Percentiles rank a stretch among this genome's conserved stretches.
Conservation (phyloP, 2,113 vertebrate species). For the Leptobrachium leishanense region DNA sequence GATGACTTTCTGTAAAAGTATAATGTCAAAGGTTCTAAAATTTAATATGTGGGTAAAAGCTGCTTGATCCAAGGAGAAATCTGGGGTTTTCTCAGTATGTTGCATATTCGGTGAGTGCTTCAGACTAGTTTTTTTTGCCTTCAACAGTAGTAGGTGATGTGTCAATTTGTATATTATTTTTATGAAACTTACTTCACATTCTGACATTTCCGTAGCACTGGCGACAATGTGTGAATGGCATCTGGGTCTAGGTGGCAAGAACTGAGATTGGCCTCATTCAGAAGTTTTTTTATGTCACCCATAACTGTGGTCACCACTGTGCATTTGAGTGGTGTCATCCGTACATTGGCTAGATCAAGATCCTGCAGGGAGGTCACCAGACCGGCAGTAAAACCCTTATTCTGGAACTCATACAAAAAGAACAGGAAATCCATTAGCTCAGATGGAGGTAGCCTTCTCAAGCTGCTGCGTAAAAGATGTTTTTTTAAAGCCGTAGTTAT, state of each 20-base stretch:
- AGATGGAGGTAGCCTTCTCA: conserved; percentile 76
- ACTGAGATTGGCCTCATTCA: conserved; percentile 83
- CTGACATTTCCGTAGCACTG: conserved; percentile 77
- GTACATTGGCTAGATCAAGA: conserved; percentile 76
- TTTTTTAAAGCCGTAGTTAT: conserved; percentile 83
- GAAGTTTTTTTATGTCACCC: conserved; percentile 71
- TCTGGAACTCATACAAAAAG: conserved; percentile 95
- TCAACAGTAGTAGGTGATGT: too few relatives aligned
- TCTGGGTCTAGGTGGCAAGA: conserved; percentile 81
- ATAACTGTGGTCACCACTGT: conserved; percentile 81
- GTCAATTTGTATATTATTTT: neutral
- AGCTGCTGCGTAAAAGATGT: conserved; percentile 76
- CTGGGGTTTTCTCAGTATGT: too few relatives aligned
- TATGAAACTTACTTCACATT: conserved; percentile 80
- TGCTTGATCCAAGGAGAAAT: too few relatives aligned
- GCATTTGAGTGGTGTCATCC: conserved; percentile 91
- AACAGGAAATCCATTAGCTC: conserved; percentile 92
- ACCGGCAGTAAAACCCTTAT: conserved; percentile 83
- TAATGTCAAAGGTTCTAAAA: too few relatives aligned
- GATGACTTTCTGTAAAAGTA: too few relatives aligned
- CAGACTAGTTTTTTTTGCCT: too few relatives aligned
- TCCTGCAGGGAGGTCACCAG: conserved; percentile 76
- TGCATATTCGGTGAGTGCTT: too few relatives aligned
- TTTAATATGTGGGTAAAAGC: too few relatives aligned
- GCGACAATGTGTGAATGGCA: conserved; percentile 73